A percentile compares a stretch with the other conserved stretches of the same genome.
Evolutionary conservation across 2,888 invertebrate genomes (phyloP).

Genomic region (Cosmia trapezina): DNA sequence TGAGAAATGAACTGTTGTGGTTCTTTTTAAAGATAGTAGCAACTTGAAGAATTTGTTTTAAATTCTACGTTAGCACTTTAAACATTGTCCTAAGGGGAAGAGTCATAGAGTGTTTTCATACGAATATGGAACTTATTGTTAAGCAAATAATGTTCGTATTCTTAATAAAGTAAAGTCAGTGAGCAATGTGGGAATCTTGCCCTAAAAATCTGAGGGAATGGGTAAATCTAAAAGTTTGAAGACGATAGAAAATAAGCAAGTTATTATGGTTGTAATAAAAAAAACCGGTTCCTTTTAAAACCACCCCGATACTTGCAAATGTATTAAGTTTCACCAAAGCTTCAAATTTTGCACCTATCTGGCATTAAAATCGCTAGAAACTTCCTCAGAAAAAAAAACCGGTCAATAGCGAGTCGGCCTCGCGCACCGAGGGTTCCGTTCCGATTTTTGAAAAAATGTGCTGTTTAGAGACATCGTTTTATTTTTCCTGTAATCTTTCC

Average conservation of each 20-base stretch:
- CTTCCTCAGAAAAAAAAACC: neutral
- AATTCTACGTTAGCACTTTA: neutral
- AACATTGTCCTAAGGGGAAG: neutral
- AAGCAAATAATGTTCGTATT: neutral
- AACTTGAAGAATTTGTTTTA: constrained; percentile 12
- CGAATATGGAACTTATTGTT: neutral
- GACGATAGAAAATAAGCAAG: neutral
- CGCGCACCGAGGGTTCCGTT: too few species aligned
- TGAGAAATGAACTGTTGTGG: constrained; percentile 22
- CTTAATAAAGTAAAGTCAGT: neutral
- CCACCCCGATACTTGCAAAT: too few species aligned
- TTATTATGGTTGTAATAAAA: neutral
- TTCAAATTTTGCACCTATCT: neutral
- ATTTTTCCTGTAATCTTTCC: too few species aligned
- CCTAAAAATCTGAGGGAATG: neutral
- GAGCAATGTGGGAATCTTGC: neutral
- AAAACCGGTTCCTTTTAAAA: too few species aligned
- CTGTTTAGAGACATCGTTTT: too few species aligned
- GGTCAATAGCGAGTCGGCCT: too few species aligned
- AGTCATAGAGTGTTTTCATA: neutral
- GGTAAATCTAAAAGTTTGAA: neutral
- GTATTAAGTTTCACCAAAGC: too few species aligned
- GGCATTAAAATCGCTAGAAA: constrained; percentile 1
- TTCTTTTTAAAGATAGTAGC: neutral
- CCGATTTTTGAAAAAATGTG: too few species aligned